phyloP scores from a whole-genome alignment of 1,140 invertebrate species.

The Hypothenemus hampei region DNA sequence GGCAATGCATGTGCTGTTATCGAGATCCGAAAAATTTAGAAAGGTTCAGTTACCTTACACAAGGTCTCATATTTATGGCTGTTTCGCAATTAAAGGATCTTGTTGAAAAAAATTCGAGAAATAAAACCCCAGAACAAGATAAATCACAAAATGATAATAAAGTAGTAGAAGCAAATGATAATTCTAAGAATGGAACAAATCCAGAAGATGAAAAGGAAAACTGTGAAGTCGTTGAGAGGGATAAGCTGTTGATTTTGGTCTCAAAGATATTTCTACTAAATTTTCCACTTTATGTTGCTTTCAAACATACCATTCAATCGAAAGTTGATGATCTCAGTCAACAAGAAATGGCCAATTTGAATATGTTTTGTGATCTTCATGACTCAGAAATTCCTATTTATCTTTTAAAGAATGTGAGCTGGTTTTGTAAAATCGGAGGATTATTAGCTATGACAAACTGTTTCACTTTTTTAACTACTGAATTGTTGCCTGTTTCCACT shows the following conservation, averaged over 20 bases:
- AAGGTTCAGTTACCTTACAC: slow-evolving; percentile 78
- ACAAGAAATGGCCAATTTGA: slow-evolving; percentile 70
- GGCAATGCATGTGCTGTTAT: slow-evolving; percentile 90
- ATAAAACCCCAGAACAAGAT: not conserved
- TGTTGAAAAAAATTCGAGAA: slow-evolving; percentile 27
- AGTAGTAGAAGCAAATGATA: slow-evolving; percentile 3
- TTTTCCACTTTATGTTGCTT: slow-evolving; percentile 88
- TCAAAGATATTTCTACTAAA: slow-evolving; percentile 81
- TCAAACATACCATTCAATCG: slow-evolving; percentile 75
- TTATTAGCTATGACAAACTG: slow-evolving; percentile 78
- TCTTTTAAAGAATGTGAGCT: slow-evolving; percentile 80
- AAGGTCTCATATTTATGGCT: slow-evolving; percentile 70
- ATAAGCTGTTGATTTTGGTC: slow-evolving; percentile 71
- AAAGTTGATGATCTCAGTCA: slow-evolving; percentile 72
- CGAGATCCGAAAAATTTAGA: slow-evolving; percentile 87
- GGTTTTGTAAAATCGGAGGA: slow-evolving; percentile 86
- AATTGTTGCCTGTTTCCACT: slow-evolving; percentile 74
- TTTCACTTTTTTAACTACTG: slow-evolving; percentile 71
- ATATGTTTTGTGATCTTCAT: slow-evolving; percentile 84
- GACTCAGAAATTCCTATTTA: slow-evolving; percentile 89
- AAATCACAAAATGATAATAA: slow-evolving; percentile 30
- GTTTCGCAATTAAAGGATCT: slow-evolving; percentile 70
- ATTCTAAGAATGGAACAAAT: too few species aligned
- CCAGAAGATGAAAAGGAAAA: slow-evolving; percentile 37
- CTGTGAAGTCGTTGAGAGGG: slow-evolving; percentile 57